Percentiles rank a stretch among this genome's conserved stretches.
Evolutionary conservation across 2,888 invertebrate genomes (phyloP).

Genomic region (Glyphotaelius pellucidus): DNA sequence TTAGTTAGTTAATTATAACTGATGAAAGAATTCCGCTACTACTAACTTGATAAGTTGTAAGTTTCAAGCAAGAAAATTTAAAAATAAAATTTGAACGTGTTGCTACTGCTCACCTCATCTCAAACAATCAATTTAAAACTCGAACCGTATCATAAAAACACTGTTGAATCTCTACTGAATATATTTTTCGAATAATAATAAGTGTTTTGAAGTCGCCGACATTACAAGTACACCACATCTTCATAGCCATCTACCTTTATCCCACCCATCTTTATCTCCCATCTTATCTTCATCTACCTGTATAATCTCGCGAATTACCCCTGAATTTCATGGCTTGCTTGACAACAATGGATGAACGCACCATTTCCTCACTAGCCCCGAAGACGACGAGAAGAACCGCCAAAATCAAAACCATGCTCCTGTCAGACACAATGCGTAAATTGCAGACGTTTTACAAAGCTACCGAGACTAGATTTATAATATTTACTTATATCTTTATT

Average conservation of each 20-base stretch:
- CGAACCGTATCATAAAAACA: neutral
- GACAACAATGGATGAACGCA: constrained; percentile 29
- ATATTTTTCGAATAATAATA: neutral
- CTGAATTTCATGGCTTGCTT: constrained; percentile 33
- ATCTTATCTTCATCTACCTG: constrained; percentile 19
- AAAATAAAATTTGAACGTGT: neutral
- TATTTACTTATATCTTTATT: too few species aligned
- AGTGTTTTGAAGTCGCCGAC: constrained; percentile 16
- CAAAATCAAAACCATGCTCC: neutral
- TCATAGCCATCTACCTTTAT: neutral
- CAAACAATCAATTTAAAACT: neutral
- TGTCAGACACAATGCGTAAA: neutral
- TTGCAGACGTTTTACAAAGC: neutral
- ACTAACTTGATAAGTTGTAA: too few species aligned
- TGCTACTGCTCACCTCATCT: neutral
- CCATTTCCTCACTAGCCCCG: constrained; percentile 12
- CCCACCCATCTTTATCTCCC: constrained; percentile 5
- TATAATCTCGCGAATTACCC: constrained; percentile 36
- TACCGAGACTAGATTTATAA: neutral
- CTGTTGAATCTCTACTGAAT: neutral
- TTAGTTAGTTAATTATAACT: too few species aligned
- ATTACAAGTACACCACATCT: neutral
- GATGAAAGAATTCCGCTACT: neutral
- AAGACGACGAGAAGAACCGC: neutral
- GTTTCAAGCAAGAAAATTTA: too few species aligned